Base-by-base conservation (phyloP, 2,113 vertebrate genomes). In the Onychostoma macrolepis region DNA sequence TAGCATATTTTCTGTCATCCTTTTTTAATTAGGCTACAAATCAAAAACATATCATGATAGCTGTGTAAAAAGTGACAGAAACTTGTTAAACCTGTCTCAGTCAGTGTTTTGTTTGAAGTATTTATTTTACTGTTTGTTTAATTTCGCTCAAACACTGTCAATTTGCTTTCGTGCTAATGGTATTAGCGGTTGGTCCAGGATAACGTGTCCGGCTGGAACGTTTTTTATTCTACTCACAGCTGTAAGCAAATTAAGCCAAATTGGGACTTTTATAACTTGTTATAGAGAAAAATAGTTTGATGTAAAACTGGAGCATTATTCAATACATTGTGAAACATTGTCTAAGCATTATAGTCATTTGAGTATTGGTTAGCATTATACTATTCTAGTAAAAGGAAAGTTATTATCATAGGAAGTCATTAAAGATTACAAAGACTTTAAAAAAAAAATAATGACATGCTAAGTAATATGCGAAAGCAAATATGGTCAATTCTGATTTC, bases 231-330 rank as follows among this genome's bases (percentile, higher is more conserved):
- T 94, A 92, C 93, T 94, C 87, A 87, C 77, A 90, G 69, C 91
- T 93, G 94, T 95, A 92, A 94, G 93, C 89, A 89, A 91, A 93
- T 92, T 91, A 91, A 92, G 87, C 90, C 92, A 91, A 92, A 88
- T 65, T 53, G 80, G 56, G 72, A 79, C 89, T 93, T 26, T 91
- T 67, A 88, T 91, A 90, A 91, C 92, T 91, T 91, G 53, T 38
- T 77, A 85, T 91, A 80, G 17, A 65, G 78, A 91, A 48, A 83
- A 80, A 69, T 45, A 63, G 86, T 90, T 89, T 87, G 77, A 84
- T 88, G 87, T 81, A 87, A 61, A 93, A 87, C 86, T 89, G 88
- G 83, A 50, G 87, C 69, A 92, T 90, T 89, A 91, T 93, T 92
- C 92, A 89, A 91, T 93, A 89, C 87, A 90, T 86, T 63, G 81